Conservation (phyloP, 2,888 invertebrate genomes). For the Ferdinandea cuprea region DNA sequence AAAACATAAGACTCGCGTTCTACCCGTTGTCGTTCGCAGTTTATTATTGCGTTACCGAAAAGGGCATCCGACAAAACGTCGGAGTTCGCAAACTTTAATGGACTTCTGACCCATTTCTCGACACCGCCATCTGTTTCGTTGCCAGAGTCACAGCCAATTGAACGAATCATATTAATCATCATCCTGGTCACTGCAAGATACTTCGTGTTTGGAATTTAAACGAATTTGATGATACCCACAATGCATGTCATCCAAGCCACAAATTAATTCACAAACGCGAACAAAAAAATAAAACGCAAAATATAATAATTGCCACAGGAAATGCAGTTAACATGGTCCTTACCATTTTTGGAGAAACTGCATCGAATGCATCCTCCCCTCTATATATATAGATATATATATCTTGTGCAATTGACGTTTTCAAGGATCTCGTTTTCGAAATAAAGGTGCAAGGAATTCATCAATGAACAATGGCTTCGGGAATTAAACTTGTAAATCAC, state of each 20-base stretch:
- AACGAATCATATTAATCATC: conserved; percentile 69
- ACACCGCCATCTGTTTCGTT: conserved; percentile 59
- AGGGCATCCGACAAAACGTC: conserved; percentile 40
- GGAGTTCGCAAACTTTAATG: conserved; percentile 66
- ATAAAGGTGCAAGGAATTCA: conserved; percentile 40
- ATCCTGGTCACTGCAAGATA: conserved; percentile 17
- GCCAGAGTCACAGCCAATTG: conserved; percentile 43
- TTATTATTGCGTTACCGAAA: conserved; percentile 59
- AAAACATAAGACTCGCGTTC: conserved; percentile 50
- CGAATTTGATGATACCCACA: conserved; percentile 42
- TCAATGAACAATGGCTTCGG: conserved; percentile 69
- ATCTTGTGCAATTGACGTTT: conserved; percentile 42
- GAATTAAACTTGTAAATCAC: conserved; percentile 75
- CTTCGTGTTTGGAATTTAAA: conserved; percentile 51
- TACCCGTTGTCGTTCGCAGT: conserved; percentile 35
- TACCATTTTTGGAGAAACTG: conserved; percentile 64
- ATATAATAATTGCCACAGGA: conserved; percentile 44
- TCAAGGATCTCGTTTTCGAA: conserved; percentile 47
- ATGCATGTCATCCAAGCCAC: conserved; percentile 52
- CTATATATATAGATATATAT: too few relatives aligned
- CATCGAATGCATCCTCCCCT: conserved; percentile 23
- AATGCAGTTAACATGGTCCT: conserved; percentile 41
- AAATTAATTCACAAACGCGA: conserved; percentile 56
- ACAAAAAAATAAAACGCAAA: conserved; percentile 10
- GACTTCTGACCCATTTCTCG: conserved; percentile 69